A percentile compares a stretch with the other conserved stretches of the same genome.
phyloP scores from a whole-genome alignment of 2,888 invertebrate species.

The Diarsia mendica region DNA sequence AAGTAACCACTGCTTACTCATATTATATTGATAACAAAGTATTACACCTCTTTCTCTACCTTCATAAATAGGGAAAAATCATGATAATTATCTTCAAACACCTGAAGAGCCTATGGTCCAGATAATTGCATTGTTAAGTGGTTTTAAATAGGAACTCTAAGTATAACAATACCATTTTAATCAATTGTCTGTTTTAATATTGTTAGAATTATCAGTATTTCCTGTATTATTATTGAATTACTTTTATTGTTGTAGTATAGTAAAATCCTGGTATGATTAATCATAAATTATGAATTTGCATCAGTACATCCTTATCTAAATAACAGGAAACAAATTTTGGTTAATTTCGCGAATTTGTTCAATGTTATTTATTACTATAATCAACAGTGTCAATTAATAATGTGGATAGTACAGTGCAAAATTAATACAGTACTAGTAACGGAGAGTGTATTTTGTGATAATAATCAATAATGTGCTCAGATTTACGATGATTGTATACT shows the following conservation, averaged over 20 bases:
- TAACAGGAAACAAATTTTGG: background rate
- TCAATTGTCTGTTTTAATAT: background rate
- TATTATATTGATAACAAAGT: background rate
- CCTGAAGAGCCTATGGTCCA: background rate
- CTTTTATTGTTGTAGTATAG: background rate
- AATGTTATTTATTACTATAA: background rate
- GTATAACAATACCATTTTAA: background rate
- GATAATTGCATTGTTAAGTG: background rate
- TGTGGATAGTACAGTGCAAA: background rate
- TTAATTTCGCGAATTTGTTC: background rate
- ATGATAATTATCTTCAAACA: background rate
- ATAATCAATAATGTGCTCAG: conserved; percentile 21
- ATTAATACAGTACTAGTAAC: background rate
- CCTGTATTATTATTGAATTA: conserved; percentile 1
- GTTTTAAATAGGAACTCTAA: background rate
- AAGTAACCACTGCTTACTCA: background rate
- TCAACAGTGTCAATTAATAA: background rate
- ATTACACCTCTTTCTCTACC: background rate
- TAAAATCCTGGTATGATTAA: conserved; percentile 4
- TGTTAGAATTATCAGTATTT: background rate
- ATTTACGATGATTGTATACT: conserved; percentile 2
- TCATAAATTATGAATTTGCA: conserved; percentile 1
- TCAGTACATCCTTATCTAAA: conserved; percentile 10
- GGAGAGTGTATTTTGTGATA: background rate
- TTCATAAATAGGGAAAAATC: background rate